Evolutionary conservation across 35 echinoderm and acorn worm species (phyloP).

Genomic region (Anneissia japonica): DNA sequence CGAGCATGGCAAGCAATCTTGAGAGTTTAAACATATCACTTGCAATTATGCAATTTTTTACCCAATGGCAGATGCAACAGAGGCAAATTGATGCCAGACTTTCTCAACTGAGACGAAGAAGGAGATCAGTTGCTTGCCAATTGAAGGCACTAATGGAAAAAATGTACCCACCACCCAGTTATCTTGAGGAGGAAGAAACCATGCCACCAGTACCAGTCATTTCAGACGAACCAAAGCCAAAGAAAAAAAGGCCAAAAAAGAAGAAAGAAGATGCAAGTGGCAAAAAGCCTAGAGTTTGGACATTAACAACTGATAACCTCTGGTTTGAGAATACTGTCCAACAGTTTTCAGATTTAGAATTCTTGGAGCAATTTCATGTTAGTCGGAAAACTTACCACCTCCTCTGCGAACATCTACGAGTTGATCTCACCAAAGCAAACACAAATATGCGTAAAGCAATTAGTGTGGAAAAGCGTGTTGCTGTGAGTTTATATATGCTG

Average conservation of each 20-base stretch:
- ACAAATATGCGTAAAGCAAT: not conserved
- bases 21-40: not conserved
- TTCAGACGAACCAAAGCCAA: not conserved
- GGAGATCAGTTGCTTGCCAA: not conserved
- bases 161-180: not conserved
- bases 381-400: not conserved
- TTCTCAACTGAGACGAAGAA: not conserved
- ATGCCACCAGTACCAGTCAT: not conserved
- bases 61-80: not conserved
- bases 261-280: not conserved
- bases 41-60: not conserved
- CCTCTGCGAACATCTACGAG: not conserved
- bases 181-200: not conserved
- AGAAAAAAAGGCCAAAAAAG: not conserved
- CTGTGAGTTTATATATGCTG: not conserved
- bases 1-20: not conserved
- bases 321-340: not conserved
- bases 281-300: not conserved
- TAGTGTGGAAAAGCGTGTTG: not conserved
- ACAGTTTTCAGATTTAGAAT: not conserved
- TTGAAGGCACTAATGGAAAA: not conserved
- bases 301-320: not conserved
- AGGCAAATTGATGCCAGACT: not conserved
- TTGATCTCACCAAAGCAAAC: not conserved
- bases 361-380: not conserved